Percentiles rank a stretch among this genome's conserved stretches.
Evolutionary conservation across 1,140 invertebrate species (phyloP).

Genomic region (Drosophila neocordata): DNA sequence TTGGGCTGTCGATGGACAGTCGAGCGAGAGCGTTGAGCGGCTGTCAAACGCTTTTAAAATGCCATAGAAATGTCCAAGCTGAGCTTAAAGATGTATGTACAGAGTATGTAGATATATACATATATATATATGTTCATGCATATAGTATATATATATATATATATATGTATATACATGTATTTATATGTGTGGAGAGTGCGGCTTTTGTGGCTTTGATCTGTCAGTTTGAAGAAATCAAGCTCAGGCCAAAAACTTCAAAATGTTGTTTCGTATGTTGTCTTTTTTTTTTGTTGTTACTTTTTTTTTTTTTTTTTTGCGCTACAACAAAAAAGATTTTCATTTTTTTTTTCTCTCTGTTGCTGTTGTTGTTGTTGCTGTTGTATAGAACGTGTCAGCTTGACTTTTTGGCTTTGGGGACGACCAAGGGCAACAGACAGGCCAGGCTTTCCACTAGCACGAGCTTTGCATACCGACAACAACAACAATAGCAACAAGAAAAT

Average conservation of each 20-base stretch:
- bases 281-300: constrained; percentile 28
- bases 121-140: constrained; percentile 31
- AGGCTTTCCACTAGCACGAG: constrained; percentile 53
- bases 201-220: constrained; percentile 76
- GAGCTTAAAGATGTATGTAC: constrained; percentile 43
- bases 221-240: constrained; percentile 81
- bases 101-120: constrained; percentile 32
- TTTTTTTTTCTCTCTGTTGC: neutral
- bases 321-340: constrained; percentile 16
- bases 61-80: constrained; percentile 69
- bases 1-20: constrained; percentile 44
- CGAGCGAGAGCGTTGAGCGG: constrained; percentile 59
- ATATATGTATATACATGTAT: constrained; percentile 7
- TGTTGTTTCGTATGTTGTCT: constrained; percentile 47
- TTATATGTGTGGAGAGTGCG: constrained; percentile 37
- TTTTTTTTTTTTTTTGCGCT: constrained; percentile 42
- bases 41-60: constrained; percentile 82
- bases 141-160: constrained; percentile 17
- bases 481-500: constrained; percentile 48
- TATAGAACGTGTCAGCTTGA: constrained; percentile 75
- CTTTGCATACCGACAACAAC: constrained; percentile 57
- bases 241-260: constrained; percentile 77
- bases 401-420: constrained; percentile 61
- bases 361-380: constrained; percentile 45
- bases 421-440: constrained; percentile 64